Evolutionary conservation across 1,140 invertebrate genomes (phyloP).

Genomic region (Galleria mellonella): DNA sequence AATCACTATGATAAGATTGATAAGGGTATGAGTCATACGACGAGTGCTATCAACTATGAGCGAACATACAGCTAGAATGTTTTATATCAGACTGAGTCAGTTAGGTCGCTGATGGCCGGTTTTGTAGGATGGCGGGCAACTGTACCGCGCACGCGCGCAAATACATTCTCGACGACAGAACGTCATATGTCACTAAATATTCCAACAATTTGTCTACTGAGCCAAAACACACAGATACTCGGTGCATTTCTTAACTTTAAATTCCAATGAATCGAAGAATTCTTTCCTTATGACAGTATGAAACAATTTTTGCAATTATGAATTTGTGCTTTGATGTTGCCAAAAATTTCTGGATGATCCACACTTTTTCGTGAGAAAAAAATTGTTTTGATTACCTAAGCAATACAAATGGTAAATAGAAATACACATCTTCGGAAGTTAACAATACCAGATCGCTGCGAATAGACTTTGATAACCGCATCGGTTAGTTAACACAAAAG

Average conservation of each 20-base stretch:
- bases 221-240: constrained; percentile 63
- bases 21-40: constrained; percentile 61
- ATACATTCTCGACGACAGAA: constrained; percentile 25
- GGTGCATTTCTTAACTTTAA: constrained; percentile 15
- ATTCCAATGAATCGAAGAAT: constrained; percentile 56
- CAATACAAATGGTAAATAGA: no score
- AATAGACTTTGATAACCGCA: no score
- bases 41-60: constrained; percentile 32
- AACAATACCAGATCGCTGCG: no score
- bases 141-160: constrained; percentile 58
- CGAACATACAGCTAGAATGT: constrained; percentile 60
- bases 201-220: constrained; percentile 50
- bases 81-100: constrained; percentile 69
- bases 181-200: constrained; percentile 41
- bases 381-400: no score
- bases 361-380: no score
- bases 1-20: constrained; percentile 51
- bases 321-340: background rate
- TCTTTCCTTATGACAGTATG: constrained; percentile 39
- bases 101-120: constrained; percentile 50
- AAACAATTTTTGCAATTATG: constrained; percentile 18
- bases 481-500: no score
- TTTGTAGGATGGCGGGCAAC: constrained; percentile 50
- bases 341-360: no score
- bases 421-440: no score